Conservation (phyloP, 35 echinoderm and acorn worm genomes). For the Eucidaris tribuloides region DNA sequence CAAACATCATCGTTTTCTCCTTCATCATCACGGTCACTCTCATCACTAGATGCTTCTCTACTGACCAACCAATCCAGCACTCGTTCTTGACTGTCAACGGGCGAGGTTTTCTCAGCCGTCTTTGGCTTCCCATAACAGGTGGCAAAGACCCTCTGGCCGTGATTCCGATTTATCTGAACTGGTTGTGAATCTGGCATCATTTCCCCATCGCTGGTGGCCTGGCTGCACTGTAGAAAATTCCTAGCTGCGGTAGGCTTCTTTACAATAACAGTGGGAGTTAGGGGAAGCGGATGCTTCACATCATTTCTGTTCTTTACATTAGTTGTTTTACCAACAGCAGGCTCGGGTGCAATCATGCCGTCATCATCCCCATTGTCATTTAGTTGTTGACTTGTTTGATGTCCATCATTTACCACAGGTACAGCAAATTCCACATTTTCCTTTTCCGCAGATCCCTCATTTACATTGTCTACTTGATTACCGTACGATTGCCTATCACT, state of each 20-base stretch:
- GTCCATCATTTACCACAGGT: neutral
- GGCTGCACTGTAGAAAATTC: neutral
- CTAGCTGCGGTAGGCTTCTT: neutral
- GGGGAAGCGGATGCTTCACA: neutral
- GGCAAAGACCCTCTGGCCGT: constrained; percentile 51
- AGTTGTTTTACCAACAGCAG: no score
- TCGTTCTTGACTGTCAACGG: neutral
- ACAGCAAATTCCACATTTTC: neutral
- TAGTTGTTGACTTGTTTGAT: neutral
- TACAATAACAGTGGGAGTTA: neutral
- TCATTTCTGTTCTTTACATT: neutral
- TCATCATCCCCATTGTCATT: neutral
- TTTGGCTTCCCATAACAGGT: constrained; percentile 25
- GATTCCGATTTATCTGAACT: constrained; percentile 37
- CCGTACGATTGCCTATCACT: no score
- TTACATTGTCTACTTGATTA: no score
- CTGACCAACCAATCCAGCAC: constrained; percentile 35
- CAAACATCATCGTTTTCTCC: neutral
- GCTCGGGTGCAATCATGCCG: neutral
- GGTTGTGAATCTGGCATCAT: constrained; percentile 28
- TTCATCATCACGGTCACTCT: constrained; percentile 24
- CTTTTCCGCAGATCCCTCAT: neutral
- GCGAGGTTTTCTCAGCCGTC: neutral
- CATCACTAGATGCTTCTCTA: neutral
- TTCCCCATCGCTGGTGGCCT: neutral